Evolutionary conservation across 37 sponge, comb jelly and placozoan species (phyloP).

Genomic region (Geodia barretti): DNA sequence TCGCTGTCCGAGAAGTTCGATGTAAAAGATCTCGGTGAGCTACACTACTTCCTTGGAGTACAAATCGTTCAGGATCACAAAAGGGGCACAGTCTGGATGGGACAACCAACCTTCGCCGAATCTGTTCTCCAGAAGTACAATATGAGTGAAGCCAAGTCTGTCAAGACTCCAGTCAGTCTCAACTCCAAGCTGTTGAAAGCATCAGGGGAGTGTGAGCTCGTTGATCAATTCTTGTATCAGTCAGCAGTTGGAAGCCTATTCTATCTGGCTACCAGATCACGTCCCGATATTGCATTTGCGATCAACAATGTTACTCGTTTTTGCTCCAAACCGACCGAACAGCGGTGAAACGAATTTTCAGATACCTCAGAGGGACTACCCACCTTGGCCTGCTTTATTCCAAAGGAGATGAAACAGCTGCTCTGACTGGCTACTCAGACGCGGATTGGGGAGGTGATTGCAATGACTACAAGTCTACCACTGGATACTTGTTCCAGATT

Average conservation of each 20-base stretch:
- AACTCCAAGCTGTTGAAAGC: constrained; percentile 15
- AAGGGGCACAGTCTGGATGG: constrained; percentile 53
- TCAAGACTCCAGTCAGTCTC: neutral
- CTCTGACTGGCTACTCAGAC: constrained; percentile 29
- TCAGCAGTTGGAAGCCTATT: constrained; percentile 21
- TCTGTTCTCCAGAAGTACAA: constrained; percentile 42
- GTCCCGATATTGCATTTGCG: constrained; percentile 58
- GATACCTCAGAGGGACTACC: constrained; percentile 46
- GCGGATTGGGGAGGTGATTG: constrained; percentile 45
- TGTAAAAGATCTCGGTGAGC: constrained; percentile 51
- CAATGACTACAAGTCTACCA: constrained; percentile 26
- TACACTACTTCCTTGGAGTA: constrained; percentile 58
- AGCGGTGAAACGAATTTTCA: constrained; percentile 30
- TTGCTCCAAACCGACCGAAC: constrained; percentile 30
- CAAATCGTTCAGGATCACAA: constrained; percentile 27
- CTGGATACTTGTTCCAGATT: constrained; percentile 46
- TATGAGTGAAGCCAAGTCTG: constrained; percentile 40
- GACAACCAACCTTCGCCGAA: constrained; percentile 58
- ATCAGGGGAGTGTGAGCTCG: constrained; percentile 10
- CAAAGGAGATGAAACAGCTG: constrained; percentile 1
- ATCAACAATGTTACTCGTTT: constrained; percentile 25
- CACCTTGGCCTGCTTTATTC: constrained; percentile 23
- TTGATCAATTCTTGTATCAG: constrained; percentile 12
- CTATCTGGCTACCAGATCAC: constrained; percentile 36
- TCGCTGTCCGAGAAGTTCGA: constrained; percentile 12